Evolutionary conservation across 2,888 invertebrate genomes (phyloP).

Genomic region (Epirrhoe alternata): DNA sequence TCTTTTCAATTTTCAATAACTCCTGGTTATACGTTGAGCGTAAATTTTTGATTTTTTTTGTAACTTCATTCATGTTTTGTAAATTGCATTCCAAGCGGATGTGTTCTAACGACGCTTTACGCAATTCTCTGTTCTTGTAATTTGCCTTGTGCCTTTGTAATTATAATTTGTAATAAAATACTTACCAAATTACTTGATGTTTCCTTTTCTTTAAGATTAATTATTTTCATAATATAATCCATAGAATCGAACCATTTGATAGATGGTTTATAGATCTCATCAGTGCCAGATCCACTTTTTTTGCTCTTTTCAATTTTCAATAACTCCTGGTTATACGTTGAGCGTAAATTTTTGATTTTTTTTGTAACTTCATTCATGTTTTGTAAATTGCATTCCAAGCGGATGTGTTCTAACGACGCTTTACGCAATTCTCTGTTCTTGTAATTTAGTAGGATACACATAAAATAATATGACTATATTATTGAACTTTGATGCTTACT

Average conservation of each 20-base stretch:
- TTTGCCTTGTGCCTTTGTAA: constrained; percentile 27
- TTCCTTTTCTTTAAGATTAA: too few relatives aligned
- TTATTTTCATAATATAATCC: constrained; percentile 14
- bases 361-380: constrained; percentile 21
- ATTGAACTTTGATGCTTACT: too few relatives aligned
- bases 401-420: constrained; percentile 32
- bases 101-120: constrained; percentile 34
- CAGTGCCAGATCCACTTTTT: constrained; percentile 21
- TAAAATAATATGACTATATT: too few relatives aligned
- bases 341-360: constrained; percentile 22
- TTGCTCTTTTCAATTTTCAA: constrained; percentile 24
- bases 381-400: constrained; percentile 15
- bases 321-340: constrained; percentile 20
- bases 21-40: constrained; percentile 21
- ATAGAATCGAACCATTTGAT: constrained; percentile 29
- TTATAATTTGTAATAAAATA: constrained; percentile 14
- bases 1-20: constrained; percentile 23
- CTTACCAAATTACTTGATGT: too few relatives aligned
- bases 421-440: constrained; percentile 37
- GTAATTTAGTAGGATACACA: too few relatives aligned
- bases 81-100: constrained; percentile 17
- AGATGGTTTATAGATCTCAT: constrained; percentile 28
- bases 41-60: constrained; percentile 23
- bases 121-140: constrained; percentile 37
- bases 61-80: constrained; percentile 19